Conservation (phyloP, 2,797 vertebrate species). For the Arctocebus calabarensis region DNA sequence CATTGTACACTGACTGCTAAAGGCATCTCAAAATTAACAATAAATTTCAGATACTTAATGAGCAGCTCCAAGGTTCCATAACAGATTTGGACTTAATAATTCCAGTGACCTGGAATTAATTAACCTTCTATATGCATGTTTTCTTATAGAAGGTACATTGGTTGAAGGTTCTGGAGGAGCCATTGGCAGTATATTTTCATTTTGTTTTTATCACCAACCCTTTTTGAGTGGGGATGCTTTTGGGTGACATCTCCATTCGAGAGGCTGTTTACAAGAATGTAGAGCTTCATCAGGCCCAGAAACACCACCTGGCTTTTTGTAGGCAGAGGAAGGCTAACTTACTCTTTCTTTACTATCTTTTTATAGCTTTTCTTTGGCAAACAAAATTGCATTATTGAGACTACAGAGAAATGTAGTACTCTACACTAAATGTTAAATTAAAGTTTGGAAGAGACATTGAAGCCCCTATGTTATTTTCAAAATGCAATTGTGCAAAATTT, state of each 20-base stretch:
- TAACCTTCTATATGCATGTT: not conserved
- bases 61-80: slow-evolving; percentile 1
- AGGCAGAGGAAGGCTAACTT: not conserved
- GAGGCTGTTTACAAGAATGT: not conserved
- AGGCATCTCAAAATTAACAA: slow-evolving; percentile 44
- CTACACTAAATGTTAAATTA: not conserved
- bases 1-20: slow-evolving; percentile 9
- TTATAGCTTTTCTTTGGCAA: not conserved
- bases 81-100: slow-evolving; percentile 40
- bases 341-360: not conserved
- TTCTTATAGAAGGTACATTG: not conserved
- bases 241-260: not conserved
- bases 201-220: not conserved
- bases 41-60: slow-evolving; percentile 44
- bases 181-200: not conserved
- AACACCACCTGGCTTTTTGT: not conserved
- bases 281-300: not conserved
- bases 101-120: slow-evolving; percentile 6
- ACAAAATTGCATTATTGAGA: not conserved
- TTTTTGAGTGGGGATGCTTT: not conserved
- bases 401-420: not conserved
- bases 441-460: not conserved
- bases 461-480: not conserved
- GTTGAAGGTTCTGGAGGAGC: not conserved
- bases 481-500: not conserved